phyloP scores from a whole-genome alignment of 2,113 vertebrate species.

The Stomatorhinus ivindoensis region DNA sequence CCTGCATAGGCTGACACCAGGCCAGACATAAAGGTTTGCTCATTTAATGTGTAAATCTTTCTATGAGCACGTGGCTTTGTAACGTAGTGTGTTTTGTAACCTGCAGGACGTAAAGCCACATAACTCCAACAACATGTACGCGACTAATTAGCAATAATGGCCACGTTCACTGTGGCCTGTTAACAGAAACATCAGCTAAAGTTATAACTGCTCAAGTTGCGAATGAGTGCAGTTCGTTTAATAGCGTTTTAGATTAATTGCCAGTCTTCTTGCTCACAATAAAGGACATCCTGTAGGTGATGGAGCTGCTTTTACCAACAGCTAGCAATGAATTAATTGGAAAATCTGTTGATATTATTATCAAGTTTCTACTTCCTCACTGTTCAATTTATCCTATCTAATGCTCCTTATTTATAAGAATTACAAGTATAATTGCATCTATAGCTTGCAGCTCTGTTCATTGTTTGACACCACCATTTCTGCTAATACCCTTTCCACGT shows the following conservation, averaged over 20 bases:
- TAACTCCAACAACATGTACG: neutral
- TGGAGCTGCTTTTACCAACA: neutral
- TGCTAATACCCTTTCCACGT: neutral
- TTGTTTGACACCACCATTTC: neutral
- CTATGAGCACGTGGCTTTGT: neutral
- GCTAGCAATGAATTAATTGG: neutral
- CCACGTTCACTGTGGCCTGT: neutral
- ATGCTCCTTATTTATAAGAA: neutral
- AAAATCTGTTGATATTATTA: constrained; percentile 1
- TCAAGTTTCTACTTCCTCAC: neutral
- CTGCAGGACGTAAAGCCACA: neutral
- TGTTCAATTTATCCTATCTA: neutral
- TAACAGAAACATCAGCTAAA: neutral
- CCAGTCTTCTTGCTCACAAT: neutral
- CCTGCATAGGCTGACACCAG: neutral
- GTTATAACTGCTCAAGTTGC: neutral
- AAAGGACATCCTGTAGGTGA: neutral
- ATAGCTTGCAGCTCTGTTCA: neutral
- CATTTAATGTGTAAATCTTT: neutral
- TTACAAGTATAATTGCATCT: neutral
- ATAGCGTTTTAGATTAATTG: neutral
- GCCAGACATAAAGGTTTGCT: neutral
- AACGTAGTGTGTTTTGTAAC: neutral
- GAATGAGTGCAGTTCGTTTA: neutral
- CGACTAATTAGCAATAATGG: neutral